A percentile compares a stretch with the other conserved stretches of the same genome.
These are phyloP conservation scores for Notodonta ziczac DNA, from an alignment of 2,888 invertebrate genomes.

Conservation along the genomic window DNA sequence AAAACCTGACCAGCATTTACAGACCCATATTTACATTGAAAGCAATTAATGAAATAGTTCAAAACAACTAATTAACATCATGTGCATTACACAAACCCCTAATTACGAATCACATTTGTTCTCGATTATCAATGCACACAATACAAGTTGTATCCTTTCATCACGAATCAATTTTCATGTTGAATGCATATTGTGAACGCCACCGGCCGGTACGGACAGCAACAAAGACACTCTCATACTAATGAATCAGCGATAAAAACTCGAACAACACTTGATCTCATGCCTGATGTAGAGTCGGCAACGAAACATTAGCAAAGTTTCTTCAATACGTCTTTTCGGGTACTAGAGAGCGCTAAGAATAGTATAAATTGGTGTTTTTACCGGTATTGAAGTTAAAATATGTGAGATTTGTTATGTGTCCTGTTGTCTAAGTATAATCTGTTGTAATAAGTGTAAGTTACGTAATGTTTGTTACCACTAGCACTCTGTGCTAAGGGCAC, in stretches of 20 bases:
- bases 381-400: too few relatives aligned
- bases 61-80: neutral
- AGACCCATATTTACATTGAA: too few relatives aligned
- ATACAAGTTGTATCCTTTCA: conserved; percentile 57
- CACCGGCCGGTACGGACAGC: conserved; percentile 49
- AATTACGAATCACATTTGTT: conserved; percentile 36
- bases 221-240: conserved; percentile 82
- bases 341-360: too few relatives aligned
- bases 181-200: conserved; percentile 62
- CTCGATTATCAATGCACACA: conserved; percentile 49
- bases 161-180: conserved; percentile 70
- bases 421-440: too few relatives aligned
- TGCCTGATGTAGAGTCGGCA: conserved; percentile 65
- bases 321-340: too few relatives aligned
- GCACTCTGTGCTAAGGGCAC: too few relatives aligned
- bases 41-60: neutral
- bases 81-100: conserved; percentile 14
- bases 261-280: conserved; percentile 78
- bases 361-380: too few relatives aligned
- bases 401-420: too few relatives aligned
- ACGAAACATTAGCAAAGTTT: too few relatives aligned
- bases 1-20: too few relatives aligned
- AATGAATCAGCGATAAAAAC: conserved; percentile 83
- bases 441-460: too few relatives aligned
- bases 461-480: too few relatives aligned